A percentile compares a stretch with the other conserved stretches of the same genome.
Evolutionary conservation across 2,797 vertebrate species (phyloP).

Genomic region (Tenualosa ilisha): DNA sequence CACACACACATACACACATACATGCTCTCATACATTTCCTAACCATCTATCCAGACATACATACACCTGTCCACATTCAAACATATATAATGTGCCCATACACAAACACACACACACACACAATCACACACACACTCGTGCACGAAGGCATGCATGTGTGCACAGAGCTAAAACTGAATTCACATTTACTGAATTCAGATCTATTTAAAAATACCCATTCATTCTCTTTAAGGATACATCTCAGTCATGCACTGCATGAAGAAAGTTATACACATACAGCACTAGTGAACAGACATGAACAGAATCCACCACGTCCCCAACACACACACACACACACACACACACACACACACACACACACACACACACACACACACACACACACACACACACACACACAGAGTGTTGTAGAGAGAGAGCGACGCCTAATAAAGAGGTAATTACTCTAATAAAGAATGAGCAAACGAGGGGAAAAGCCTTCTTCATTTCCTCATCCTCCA

Average conservation of each 20-base stretch:
- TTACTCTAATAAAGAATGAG: background rate
- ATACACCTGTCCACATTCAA: too few species aligned
- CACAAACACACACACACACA: background rate
- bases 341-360: background rate
- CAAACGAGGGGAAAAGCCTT: background rate
- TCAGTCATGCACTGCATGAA: too few species aligned
- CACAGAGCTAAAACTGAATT: background rate
- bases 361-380: background rate
- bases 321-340: background rate
- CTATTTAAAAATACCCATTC: too few species aligned
- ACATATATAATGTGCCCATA: background rate
- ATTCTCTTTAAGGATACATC: too few species aligned
- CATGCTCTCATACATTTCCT: too few species aligned
- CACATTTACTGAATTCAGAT: background rate
- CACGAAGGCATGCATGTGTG: background rate
- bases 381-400: background rate
- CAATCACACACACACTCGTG: background rate
- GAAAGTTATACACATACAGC: background rate
- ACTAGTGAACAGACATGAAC: background rate
- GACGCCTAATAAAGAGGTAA: background rate
- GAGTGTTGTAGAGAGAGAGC: background rate
- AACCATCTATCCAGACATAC: too few species aligned
- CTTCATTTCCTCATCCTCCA: constrained; percentile 7
- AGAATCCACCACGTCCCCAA: background rate
- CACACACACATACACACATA: background rate